Evolutionary conservation across 1,140 invertebrate species (phyloP), one percentile per base, ranked within the genome.

Genomic region (Yoshiicerus persimilis): DNA sequence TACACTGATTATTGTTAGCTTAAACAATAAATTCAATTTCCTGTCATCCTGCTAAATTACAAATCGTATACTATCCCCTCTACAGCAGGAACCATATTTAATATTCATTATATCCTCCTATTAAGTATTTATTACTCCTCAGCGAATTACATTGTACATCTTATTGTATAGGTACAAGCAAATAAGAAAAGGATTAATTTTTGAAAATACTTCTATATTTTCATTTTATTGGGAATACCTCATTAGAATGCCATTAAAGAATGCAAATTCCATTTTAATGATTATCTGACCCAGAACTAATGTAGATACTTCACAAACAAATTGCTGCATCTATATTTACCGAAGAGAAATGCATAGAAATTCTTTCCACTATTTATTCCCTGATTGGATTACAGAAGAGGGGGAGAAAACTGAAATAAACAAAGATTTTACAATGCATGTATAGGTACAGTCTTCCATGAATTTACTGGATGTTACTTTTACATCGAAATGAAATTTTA

Each of bases 21-120:
- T 36, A 80, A 10, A 34, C 32, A 80, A 80, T 80, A 80, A 80
- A 80, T 80, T 80, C n/a, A 80, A 80, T 80, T 80, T 80, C 5
- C 30, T 80, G 75, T 80, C 75, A 80, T 80, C 75, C 75, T 30
- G 27, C 20, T 20, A 80, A 80, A 80, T 80, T 80, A 80, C 75
- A 38, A 80, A 38, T 25, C 32, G 16, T 66, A 27, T 23, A 27
- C 64, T 10, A 27, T n/a, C 64, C 64, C 0, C n/a, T n/a, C n/a
- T n/a, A n/a, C n/a, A n/a, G n/a, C n/a, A n/a, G n/a, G n/a, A n/a
- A n/a, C n/a, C 64, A 56, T 4, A 56, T 5, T 20, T 13, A 25
- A 4, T 13, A 70, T 30, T 27, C 64, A 27, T n/a, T n/a, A n/a
- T n/a, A 66, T 30, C 5, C 11, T 27, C 23, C 62, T 2, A 66